Conservation (phyloP, 92 coral and sea anemone species). For the Siderastrea siderea region DNA sequence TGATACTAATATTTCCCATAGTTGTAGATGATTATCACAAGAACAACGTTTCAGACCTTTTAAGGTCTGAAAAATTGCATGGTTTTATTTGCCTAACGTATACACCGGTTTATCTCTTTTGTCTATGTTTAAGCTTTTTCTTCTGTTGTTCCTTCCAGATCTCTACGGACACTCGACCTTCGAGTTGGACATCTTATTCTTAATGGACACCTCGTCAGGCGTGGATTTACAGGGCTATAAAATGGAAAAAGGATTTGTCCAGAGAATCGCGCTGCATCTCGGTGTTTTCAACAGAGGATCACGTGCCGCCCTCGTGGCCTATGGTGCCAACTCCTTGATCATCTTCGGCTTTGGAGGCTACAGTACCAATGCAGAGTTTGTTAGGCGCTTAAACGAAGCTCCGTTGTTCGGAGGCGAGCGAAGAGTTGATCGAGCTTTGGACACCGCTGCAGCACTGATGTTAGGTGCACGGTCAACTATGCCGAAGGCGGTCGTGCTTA, state of each 20-base stretch:
- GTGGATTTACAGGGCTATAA: constrained; percentile 55
- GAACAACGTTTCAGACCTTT: too few species aligned
- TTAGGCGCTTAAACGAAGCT: constrained; percentile 43
- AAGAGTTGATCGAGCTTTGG: constrained; percentile 65
- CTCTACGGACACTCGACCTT: constrained; percentile 32
- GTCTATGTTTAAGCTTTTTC: neutral
- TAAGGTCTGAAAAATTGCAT: too few species aligned
- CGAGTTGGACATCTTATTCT: constrained; percentile 57
- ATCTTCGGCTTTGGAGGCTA: constrained; percentile 58
- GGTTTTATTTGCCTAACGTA: too few species aligned
- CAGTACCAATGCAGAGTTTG: constrained; percentile 43
- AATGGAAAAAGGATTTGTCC: constrained; percentile 59
- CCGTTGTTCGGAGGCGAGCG: constrained; percentile 58
- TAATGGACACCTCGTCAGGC: constrained; percentile 62
- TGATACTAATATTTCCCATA: too few species aligned
- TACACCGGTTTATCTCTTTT: too few species aligned
- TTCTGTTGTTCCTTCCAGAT: neutral
- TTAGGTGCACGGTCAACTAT: constrained; percentile 32
- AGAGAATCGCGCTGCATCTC: constrained; percentile 61
- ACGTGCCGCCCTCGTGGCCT: constrained; percentile 73
- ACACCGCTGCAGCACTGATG: constrained; percentile 56
- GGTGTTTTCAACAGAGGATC: constrained; percentile 65
- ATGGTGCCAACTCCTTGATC: constrained; percentile 56
- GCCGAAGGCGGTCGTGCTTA: constrained; percentile 61
- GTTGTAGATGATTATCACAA: too few species aligned